Evolutionary conservation across 2,797 vertebrate species (phyloP), one percentile per base, ranked within the genome.

Genomic region (Limnodromus scolopaceus): DNA sequence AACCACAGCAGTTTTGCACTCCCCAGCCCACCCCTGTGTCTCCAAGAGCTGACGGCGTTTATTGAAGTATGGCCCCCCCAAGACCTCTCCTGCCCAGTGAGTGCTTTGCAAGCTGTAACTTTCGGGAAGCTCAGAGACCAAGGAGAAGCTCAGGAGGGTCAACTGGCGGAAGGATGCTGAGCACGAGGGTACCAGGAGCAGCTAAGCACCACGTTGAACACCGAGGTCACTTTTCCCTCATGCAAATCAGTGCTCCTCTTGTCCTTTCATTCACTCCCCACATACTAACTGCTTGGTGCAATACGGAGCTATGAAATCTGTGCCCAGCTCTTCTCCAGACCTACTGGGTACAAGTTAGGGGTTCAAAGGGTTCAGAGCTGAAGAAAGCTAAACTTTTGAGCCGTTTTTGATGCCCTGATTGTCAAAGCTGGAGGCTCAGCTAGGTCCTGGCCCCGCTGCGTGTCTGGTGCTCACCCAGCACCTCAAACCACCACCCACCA

Each of bases 161-260:
- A 54, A 0, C 16, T 57, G 63, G 8, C 61, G 23, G 23, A 36
- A 65, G 9, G 38, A 54, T 28, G 32, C 9, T 68, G 54, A 16
- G 16, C 12, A 30, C 0, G 3, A 63, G 36, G 30, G 9, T 49
- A 23, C n/a, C 25, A 13, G 36, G 32, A 68, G 30, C 34, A 81
- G 48, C 46, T 55, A 46, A 91, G 49, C 30, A 77, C 19, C 17
- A 36, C 2, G 0, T 0, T 66, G 51, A 77, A n/a, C 38, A 32
- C 3, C 17, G 18, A 74, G 22, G 24, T 41, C 13, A 6, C 0
- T 0, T n/a, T 87, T 80, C 17, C 41, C 39, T 63, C n/a, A 41
- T 81, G 54, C 45, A 68, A 36, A 10, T 7, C 25, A 12, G 28
- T 63, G 17, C 27, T 55, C 28, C 27, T 36, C 64, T 46, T 27